Base-by-base conservation (phyloP, 2,113 vertebrate genomes). In the Anseranas semipalmata region DNA sequence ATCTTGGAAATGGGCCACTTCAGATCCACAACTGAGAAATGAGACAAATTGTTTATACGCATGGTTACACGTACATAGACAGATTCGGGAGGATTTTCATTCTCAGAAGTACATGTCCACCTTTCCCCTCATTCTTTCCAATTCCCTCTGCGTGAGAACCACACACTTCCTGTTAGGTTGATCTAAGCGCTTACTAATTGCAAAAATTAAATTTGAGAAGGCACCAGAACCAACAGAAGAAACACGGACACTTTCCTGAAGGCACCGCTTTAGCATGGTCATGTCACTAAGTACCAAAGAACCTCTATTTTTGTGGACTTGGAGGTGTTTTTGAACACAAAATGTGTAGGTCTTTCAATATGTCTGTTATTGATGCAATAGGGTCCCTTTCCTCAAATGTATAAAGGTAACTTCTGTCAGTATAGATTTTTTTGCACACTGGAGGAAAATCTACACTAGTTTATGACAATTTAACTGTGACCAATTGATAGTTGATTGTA, bases 231-330 rank as follows among this genome's bases (percentile, higher is more conserved):
- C 8, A 62, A 25, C 25, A 48, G n/a, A 15, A 70, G 45, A 7
- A 37, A 15, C 15, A 4, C 15, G 24, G 9, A 15, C 5, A 12
- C 30, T 60, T 74, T 89, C 60, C 73, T 82, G 32, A 58, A 17
- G 21, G 12, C 17, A 37, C 22, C 35, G 5, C 21, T 89, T 81
- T 50, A 41, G 28, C 0, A 0, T 50, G 7, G 5, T 41, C 8
- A 45, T 59, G 17, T 32, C 77, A 24, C 21, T 10, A 25, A 41
- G 2, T 37, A 37, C 7, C 22, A 22, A 16, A 4, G 30, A 60
- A 56, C 16, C 39, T 52, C 50, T 39, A 3, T 9, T 79, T 66
- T 62, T 9, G 25, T 14, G 19, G 76, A 58, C 7, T 9, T 58
- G 7, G 7, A 43, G 28, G 15, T 18, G 4, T 5, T 32, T 67